Base-by-base conservation (phyloP, 2,888 invertebrate genomes). In the Heliconius sara region DNA sequence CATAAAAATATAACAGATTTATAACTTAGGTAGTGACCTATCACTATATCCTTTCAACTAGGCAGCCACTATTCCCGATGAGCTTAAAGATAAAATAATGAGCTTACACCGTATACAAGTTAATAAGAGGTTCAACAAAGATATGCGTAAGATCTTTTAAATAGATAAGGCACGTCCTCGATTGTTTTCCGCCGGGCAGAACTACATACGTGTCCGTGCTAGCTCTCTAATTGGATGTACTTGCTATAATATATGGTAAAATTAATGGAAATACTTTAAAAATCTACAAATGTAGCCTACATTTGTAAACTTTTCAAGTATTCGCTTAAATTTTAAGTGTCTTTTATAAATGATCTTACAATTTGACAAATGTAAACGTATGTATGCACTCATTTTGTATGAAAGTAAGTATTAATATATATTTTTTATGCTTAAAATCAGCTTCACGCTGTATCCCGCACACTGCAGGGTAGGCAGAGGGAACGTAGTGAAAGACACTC, bases 81-180 rank as follows among this genome's bases (percentile, higher is more conserved):
- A 43, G 13, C 43, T 43, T 43, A 25, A 68, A n/a, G n/a, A 43
- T 39, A 68, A 39, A 43, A 70, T 30, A 2, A 65, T 25, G 27
- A 65, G 16, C 25, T 25, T 43, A 43, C 30, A 52, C 22, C 27
- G 52, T 52, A 47, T 30, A 72, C n/a, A 72, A 71, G 3, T 19
- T 52, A 57, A 57, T 57, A 57, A 72, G 72, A 57, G 72, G 10
- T 34, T 30, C 13, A 57, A 60, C 52, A 52, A 34, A 73, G 52
- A 22, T 27, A n/a, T 73, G 73, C 73, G 73, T 57, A n/a, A n/a
- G 73, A 73, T 34, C 57, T 57, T 34, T 34, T 60, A n/a, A 22
- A 34, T 7, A 34, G 57, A 73, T 60, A 73, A 57, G 57, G 57
- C 73, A 73, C 73, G 73, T 34, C 9, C 30, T 13, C 72, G 57